These are phyloP conservation scores for Trinorchestia longiramus DNA, from an alignment of 1,140 invertebrate species.

Conservation along the genomic window DNA sequence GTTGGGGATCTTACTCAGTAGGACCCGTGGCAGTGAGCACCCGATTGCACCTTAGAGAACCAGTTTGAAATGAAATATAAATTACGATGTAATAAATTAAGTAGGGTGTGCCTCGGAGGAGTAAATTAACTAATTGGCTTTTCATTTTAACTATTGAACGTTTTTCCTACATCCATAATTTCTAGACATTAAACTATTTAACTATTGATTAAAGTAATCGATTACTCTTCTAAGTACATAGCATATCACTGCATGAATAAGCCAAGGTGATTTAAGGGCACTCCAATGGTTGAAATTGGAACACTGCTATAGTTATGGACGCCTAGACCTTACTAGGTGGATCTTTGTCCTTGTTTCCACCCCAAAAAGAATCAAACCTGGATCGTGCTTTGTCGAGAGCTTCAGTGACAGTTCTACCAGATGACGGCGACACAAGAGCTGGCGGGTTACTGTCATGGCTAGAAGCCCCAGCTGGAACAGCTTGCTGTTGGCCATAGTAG, in stretches of 20 bases:
- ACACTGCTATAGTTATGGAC: conserved; percentile 57
- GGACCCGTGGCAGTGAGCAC: conserved; percentile 27
- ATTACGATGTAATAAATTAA: not conserved
- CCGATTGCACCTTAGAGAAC: not conserved
- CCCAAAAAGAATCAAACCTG: conserved; percentile 90
- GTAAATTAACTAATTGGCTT: not conserved
- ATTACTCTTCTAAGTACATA: conserved; percentile 49
- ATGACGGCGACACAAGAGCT: conserved; percentile 70
- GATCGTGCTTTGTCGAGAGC: conserved; percentile 85
- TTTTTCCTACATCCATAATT: conserved; percentile 35
- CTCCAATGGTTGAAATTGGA: conserved; percentile 53
- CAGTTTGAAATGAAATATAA: not conserved
- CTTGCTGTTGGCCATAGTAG: conserved; percentile 63
- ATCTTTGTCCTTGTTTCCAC: conserved; percentile 69
- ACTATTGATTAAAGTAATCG: conserved; percentile 36
- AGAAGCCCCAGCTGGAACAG: conserved; percentile 62
- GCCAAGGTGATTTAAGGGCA: conserved; percentile 45
- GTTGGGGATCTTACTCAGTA: not conserved
- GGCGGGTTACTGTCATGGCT: conserved; percentile 62
- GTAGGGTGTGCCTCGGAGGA: not conserved
- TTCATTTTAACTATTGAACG: not conserved
- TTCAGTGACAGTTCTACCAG: conserved; percentile 78
- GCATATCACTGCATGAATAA: conserved; percentile 54
- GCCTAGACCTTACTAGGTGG: conserved; percentile 67
- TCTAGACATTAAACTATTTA: conserved; percentile 36